Conservation (phyloP, 2,888 invertebrate genomes). For the Mythimna pallens region DNA sequence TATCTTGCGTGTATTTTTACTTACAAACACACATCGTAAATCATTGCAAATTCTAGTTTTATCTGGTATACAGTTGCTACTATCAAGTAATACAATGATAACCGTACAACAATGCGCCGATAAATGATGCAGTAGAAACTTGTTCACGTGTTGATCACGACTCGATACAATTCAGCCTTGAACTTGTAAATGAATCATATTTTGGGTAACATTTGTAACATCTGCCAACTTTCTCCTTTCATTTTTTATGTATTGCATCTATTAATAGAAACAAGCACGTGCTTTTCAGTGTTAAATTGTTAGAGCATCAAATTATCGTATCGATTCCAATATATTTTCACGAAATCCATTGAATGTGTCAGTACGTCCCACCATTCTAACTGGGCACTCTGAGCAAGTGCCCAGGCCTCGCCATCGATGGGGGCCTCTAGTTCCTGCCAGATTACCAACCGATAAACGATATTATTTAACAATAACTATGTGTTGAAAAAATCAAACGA, state of each 20-base stretch:
- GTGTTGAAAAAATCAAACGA: too few relatives aligned
- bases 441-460: too few relatives aligned
- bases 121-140: slow-evolving; percentile 37
- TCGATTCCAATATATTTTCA: not conserved
- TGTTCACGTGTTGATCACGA: slow-evolving; percentile 63
- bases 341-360: not conserved
- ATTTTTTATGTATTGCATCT: slow-evolving; percentile 40
- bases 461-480: too few relatives aligned
- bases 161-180: slow-evolving; percentile 68
- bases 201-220: slow-evolving; percentile 59
- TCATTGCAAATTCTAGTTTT: slow-evolving; percentile 42
- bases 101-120: slow-evolving; percentile 45
- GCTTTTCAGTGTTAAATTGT: slow-evolving; percentile 10
- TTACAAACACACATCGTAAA: slow-evolving; percentile 32
- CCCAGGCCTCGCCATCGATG: too few relatives aligned
- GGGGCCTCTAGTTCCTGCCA: too few relatives aligned
- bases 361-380: too few relatives aligned
- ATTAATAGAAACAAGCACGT: slow-evolving; percentile 25
- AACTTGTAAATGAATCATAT: slow-evolving; percentile 76
- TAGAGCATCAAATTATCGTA: not conserved
- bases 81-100: slow-evolving; percentile 55
- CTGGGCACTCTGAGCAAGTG: too few relatives aligned
- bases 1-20: slow-evolving; percentile 37
- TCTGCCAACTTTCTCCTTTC: slow-evolving; percentile 58
- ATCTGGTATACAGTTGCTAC: slow-evolving; percentile 47